phyloP scores from a whole-genome alignment of 2,888 invertebrate genomes.

The Eubasilissa splendida region DNA sequence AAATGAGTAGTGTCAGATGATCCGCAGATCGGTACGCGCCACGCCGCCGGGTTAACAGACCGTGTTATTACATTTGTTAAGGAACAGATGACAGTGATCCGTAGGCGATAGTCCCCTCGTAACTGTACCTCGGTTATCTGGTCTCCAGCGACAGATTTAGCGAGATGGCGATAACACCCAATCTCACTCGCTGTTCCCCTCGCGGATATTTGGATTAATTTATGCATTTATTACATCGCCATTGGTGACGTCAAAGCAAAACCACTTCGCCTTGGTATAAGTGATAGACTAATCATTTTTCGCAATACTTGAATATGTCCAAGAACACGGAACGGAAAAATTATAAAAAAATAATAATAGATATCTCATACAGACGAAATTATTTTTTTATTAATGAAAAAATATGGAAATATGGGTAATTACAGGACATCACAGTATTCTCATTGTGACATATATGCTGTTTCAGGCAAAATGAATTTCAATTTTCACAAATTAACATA shows the following conservation, averaged over 20 bases:
- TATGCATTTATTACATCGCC: slow-evolving; percentile 42
- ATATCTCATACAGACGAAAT: too few species aligned
- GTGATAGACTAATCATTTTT: too few species aligned
- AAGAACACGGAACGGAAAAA: too few species aligned
- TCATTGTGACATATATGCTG: too few species aligned
- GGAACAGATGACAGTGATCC: slow-evolving; percentile 1
- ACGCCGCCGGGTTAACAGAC: slow-evolving; percentile 2
- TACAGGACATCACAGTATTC: too few species aligned
- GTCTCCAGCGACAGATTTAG: not conserved
- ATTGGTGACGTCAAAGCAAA: slow-evolving; percentile 30
- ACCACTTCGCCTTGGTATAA: slow-evolving; percentile 16
- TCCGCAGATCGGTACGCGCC: not conserved
- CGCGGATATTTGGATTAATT: slow-evolving; percentile 38
- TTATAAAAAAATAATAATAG: too few species aligned
- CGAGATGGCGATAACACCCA: slow-evolving; percentile 3
- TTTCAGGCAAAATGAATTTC: too few species aligned
- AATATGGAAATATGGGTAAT: too few species aligned
- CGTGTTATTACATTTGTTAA: slow-evolving; percentile 21
- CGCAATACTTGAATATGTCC: too few species aligned
- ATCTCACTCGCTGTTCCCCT: slow-evolving; percentile 25
- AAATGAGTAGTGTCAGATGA: not conserved
- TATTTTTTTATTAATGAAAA: too few species aligned
- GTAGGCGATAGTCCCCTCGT: slow-evolving; percentile 14
- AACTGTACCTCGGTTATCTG: not conserved
- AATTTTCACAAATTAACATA: too few species aligned